Percentiles rank a stretch among this genome's conserved stretches.
These are phyloP conservation scores for Lordiphosa clarofinis DNA, from an alignment of 1,140 invertebrate genomes.

Conservation along the genomic window DNA sequence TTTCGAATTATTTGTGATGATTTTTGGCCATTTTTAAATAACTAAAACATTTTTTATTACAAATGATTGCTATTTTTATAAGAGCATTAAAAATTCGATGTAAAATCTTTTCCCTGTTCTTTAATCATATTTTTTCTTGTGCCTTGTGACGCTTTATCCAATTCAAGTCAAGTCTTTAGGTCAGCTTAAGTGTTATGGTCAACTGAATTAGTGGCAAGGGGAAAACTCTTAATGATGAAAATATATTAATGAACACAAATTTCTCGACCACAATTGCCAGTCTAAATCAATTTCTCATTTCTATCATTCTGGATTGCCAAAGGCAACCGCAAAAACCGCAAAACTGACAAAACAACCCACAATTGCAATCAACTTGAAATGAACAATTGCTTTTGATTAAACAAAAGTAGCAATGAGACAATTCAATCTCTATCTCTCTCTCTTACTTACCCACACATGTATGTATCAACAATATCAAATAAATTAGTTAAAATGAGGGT, in stretches of 20 bases:
- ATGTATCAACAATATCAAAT: constrained; percentile 62
- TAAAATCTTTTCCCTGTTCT: constrained; percentile 1
- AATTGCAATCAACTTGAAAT: constrained; percentile 61
- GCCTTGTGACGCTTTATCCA: constrained; percentile 19
- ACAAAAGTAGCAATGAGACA: constrained; percentile 64
- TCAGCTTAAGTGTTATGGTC: constrained; percentile 54
- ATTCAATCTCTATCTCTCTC: constrained; percentile 30
- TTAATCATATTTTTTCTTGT: constrained; percentile 33
- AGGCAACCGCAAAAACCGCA: constrained; percentile 37
- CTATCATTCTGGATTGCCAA: constrained; percentile 7
- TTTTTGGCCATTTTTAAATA: no score
- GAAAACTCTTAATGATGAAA: constrained; percentile 27
- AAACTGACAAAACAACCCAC: constrained; percentile 22
- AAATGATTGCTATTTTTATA: no score
- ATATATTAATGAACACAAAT: constrained; percentile 47
- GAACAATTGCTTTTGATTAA: constrained; percentile 77
- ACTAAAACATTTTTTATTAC: no score
- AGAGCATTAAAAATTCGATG: constrained; percentile 13
- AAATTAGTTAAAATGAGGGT: constrained; percentile 76
- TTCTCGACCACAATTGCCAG: neutral
- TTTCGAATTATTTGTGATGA: no score
- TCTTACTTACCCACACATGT: constrained; percentile 11
- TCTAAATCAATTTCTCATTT: constrained; percentile 7
- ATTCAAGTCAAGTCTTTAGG: constrained; percentile 54
- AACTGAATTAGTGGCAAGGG: constrained; percentile 36